Evolutionary conservation across 2,113 vertebrate genomes (phyloP).

Genomic region (Aspidoscelis tigris): DNA sequence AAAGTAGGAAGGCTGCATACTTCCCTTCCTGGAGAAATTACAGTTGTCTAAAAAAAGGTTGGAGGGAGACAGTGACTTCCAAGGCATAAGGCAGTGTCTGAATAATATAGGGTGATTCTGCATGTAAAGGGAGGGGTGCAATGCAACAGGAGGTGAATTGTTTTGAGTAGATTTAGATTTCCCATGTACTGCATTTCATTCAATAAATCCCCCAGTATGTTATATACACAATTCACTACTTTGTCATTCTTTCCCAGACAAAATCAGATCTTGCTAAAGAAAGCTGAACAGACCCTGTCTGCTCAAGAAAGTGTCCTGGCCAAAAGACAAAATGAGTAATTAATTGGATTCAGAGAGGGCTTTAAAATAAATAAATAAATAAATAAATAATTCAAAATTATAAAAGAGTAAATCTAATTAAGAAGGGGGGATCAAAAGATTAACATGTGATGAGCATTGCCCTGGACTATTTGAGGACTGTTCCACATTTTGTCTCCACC

Average conservation of each 20-base stretch:
- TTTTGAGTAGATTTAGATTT: background rate
- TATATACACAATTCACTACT: background rate
- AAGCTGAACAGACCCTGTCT: conserved; percentile 54
- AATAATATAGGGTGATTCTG: background rate
- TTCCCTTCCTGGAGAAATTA: too few relatives aligned
- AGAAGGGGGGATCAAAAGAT: background rate
- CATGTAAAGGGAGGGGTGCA: background rate
- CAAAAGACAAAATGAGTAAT: conserved; percentile 52
- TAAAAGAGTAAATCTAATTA: conserved; percentile 59
- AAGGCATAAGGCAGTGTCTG: background rate
- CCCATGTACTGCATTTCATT: background rate
- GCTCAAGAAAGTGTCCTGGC: conserved; percentile 61
- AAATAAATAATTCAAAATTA: conserved; percentile 50
- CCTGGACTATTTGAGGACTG: conserved; percentile 48
- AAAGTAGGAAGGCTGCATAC: background rate
- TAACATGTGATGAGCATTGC: conserved; percentile 27
- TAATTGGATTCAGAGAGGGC: conserved; percentile 43
- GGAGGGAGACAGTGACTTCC: background rate
- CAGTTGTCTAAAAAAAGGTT: background rate
- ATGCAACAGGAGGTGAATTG: background rate
- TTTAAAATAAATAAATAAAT: conserved; percentile 25
- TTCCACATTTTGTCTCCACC: conserved; percentile 55
- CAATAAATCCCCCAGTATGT: background rate
- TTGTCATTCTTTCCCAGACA: conserved; percentile 19
- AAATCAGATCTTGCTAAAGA: conserved; percentile 56